Evolutionary conservation across 1,140 invertebrate genomes (phyloP), one percentile per base, ranked within the genome.

Genomic region (Drosophila rufa): DNA sequence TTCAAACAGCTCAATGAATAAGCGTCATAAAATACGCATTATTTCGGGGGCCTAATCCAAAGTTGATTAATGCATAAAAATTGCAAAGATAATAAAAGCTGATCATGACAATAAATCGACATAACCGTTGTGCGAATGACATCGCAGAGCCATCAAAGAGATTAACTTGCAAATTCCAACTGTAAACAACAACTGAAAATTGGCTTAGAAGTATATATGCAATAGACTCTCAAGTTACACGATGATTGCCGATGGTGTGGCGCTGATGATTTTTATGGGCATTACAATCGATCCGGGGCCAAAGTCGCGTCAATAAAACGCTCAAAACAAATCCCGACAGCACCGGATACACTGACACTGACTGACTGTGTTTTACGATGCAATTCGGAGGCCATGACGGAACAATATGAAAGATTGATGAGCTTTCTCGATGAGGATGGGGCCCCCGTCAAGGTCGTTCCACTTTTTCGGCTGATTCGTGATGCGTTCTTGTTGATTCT

Each of bases 391-490:
- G n/a, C 25, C 15, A 57, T 53, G 51, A 43, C 56, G 71, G 47
- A 36, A 59, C 36, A 68, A 68, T 68, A 55, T 68, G 56, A 68
- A 60, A 77, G 75, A 77, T 77, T 77, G 75, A 77, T 61, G 75
- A 75, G 75, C 48, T 55, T 59, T 33, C 60, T 62, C n/a, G 22
- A 40, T 64, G 60, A 19, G 7, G 33, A 27, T 27, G 27, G 9
- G 51, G 38, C 65, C 30, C n/a, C 25, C 6, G 61, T 27, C 75
- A 77, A 77, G 75, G 75, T 77, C 56, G 75, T 77, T 77, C 62
- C 75, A 68, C 64, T 77, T 77, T 77, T 67, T 77, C 22, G 25
- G 33, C 19, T 30, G 36, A 17, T 27, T 30, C 22, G 30, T 14
- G 64, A 40, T 33, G 15, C 15, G 50, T 56, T 70, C 66, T 59